Base-by-base conservation (phyloP, 2,888 invertebrate genomes). In the Athrips mouffetella region DNA sequence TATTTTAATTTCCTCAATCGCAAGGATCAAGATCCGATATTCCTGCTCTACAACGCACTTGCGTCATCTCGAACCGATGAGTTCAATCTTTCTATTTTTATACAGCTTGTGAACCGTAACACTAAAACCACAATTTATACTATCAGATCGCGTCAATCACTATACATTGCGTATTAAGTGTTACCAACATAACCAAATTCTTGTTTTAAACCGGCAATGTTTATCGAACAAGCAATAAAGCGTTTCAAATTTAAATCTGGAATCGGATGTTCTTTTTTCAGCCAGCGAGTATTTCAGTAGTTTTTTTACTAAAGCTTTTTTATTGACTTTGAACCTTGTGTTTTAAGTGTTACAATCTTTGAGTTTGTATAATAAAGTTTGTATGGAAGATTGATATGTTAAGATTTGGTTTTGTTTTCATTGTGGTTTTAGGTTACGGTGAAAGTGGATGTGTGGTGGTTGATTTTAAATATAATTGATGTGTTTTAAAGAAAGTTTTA, bases 1-100 rank as follows among this genome's bases (percentile, higher is more conserved):
- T 15, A 4, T 13, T 31, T 13, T 10, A 13, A 13, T 31, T 13
- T 13, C 15, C 15, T 41, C 31, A 21, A 10, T 11, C 10, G 6
- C 52, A 65, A 71, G 67, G 70, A 77, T 73, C 71, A 78, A 76
- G 49, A 57, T 52, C 15, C 25, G 45, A 53, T 50, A 48, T 3
- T 45, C 57, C 49, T 41, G 41, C 25, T 51, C 53, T 41, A 49
- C 52, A 44, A 49, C 45, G 21, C 57, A 53, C 67, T 73, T 78
- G 70, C 83, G 83, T 83, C 82, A 83, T 63, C 55, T 55, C 21
- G 56, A 54, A 51, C 58, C 62, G 62, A 65, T 57, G 60, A 67
- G 65, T 72, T 65, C 61, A 63, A 66, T 56, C 52, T 56, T 55
- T 77, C 81, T 82, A 83, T 83, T 81, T 82, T 64, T 60, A 74